Evolutionary conservation across 2,797 vertebrate species (phyloP), one percentile per base, ranked within the genome.

Genomic region (Alosa sapidissima): DNA sequence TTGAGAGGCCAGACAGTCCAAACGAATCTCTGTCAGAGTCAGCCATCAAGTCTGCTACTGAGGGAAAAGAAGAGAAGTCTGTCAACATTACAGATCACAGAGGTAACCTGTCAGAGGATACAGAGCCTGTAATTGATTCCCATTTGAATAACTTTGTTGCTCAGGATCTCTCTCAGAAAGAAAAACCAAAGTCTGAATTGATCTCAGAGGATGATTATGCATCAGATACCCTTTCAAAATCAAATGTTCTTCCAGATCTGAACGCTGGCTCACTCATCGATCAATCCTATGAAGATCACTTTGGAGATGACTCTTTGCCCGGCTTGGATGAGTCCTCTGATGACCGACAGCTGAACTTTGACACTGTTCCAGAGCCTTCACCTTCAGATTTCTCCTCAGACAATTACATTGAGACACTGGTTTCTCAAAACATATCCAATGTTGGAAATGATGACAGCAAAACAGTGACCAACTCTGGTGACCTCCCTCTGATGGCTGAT

Each of bases 261-360:
- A 83, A 83, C 33, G 49, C 48, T 45, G 60, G 24, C 5, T 21
- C 81, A 11, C 92, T 91, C 75, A 92, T 92, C 85, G 87, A 92
- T 82, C 91, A 93, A 0, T 93, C 92, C 1, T 92, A 93, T 90
- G 93, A 94, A 72, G 93, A 93, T 86, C 90, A 92, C 47, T 88
- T 82, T 51, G 45, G 45, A 54, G 81, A 89, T 68, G 92, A 94
- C 62, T 54, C 84, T 5, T 49, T 86, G 2, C 88, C 88, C 83
- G 55, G 88, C 28, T 81, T 91, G 47, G 90, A 92, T 33, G 91
- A 92, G 48, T 85, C 82, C 48, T 54, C 65, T 33, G 85, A 90
- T 4, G 83, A 90, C 24, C 90, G 84, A 51, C 68, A 87, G 21
- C 81, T 88, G 1, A 90, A 86, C 21, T 88, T 86, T 87, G 81